Evolutionary conservation across 1,140 invertebrate genomes (phyloP).

Genomic region (Tetramorium parvispinum): DNA sequence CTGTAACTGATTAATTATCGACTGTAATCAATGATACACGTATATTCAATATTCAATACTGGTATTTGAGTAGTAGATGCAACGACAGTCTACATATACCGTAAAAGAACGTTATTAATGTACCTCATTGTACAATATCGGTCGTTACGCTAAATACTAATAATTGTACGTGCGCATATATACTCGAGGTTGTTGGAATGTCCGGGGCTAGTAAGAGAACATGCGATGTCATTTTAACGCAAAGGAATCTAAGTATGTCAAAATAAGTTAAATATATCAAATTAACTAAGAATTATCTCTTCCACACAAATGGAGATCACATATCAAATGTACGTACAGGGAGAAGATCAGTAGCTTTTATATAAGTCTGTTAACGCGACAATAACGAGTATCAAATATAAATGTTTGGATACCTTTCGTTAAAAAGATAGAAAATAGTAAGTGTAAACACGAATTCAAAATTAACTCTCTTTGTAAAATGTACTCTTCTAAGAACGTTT

Average conservation of each 20-base stretch:
- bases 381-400: constrained; percentile 64
- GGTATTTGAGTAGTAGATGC: too few relatives aligned
- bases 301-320: constrained; percentile 33
- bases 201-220: constrained; percentile 32
- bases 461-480: constrained; percentile 2
- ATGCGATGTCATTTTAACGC: constrained; percentile 66
- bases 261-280: too few relatives aligned
- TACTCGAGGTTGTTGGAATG: constrained; percentile 6
- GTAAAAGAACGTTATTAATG: too few relatives aligned
- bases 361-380: constrained; percentile 65
- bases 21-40: too few relatives aligned
- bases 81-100: too few relatives aligned
- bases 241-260: constrained; percentile 57
- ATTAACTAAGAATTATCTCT: constrained; percentile 47
- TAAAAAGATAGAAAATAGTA: constrained; percentile 63
- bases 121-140: constrained; percentile 24
- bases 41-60: too few relatives aligned
- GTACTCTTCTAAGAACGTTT: constrained; percentile 64
- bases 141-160: constrained; percentile 38
- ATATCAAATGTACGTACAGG: constrained; percentile 35
- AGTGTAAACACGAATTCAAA: constrained; percentile 41
- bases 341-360: constrained; percentile 53
- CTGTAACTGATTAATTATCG: too few relatives aligned
- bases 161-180: constrained; percentile 47
- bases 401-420: constrained; percentile 66